Conservation (phyloP, 2,888 invertebrate genomes). For the Stenolophus ochropezus region DNA sequence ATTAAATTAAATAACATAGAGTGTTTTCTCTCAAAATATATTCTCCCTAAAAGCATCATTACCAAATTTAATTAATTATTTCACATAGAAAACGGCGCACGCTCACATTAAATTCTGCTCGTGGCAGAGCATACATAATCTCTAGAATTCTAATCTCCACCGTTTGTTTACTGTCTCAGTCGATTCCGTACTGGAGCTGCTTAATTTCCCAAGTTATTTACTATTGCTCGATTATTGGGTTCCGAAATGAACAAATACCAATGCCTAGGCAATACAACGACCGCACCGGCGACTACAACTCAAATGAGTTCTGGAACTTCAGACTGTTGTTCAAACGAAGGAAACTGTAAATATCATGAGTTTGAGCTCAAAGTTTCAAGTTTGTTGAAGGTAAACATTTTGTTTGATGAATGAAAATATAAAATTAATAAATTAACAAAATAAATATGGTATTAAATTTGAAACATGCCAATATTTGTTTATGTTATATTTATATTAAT, state of each 20-base stretch:
- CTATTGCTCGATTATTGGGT: neutral
- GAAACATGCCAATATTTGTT: no score
- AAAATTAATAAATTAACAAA: no score
- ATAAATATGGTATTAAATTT: no score
- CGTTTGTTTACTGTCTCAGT: slow-evolving; percentile 2
- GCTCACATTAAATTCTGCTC: neutral
- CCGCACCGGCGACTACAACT: neutral
- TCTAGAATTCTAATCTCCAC: neutral
- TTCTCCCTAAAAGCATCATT: neutral
- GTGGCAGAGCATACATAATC: neutral
- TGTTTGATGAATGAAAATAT: no score
- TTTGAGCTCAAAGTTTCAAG: no score
- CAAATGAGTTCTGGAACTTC: neutral
- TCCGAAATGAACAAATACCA: slow-evolving; percentile 3
- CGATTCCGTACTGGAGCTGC: neutral
- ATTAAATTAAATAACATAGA: neutral
- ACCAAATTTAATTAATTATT: neutral
- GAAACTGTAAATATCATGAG: no score
- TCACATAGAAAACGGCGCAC: neutral
- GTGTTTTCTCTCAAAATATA: neutral
- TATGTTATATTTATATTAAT: no score
- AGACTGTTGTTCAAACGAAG: neutral
- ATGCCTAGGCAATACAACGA: neutral
- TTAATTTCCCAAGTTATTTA: slow-evolving; percentile 17
- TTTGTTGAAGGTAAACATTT: no score